Base-by-base conservation (phyloP, 2,797 vertebrate genomes). In the Crenuchus spilurus region DNA sequence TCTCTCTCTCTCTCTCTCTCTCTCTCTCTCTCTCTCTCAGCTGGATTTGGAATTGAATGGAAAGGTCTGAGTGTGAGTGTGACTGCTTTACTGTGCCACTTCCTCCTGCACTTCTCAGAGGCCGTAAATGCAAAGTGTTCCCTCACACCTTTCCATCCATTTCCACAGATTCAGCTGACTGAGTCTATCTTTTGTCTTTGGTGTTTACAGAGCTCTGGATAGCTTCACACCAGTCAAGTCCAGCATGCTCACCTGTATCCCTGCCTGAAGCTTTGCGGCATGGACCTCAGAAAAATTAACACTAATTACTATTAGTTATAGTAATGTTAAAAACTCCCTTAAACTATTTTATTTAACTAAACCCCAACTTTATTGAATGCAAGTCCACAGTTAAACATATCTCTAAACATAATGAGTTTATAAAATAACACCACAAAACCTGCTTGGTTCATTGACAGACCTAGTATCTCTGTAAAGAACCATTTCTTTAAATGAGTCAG, bases 71-170 rank as follows among this genome's bases (percentile, higher is more conserved):
- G 66, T 87, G 61, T 84, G 86, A 86, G 90, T 89, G 86, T 48
- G 89, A 89, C 89, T 88, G 84, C 78, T 93, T 92, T 91, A 92
- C 88, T 90, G 72, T 87, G 18, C 80, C 84, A 91, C 88, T 91
- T 93, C 91, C 91, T 91, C 41, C 72, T 24, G 48, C 71, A 18
- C 70, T 70, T 33, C 71, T 68, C 63, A 46, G 30, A 71, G 75
- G 75, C 64, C 70, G 14, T 84, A 84, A 84, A 84, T 68, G 66
- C 78, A 70, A 70, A 84, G 75, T 66, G 60, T 44, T 83, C 85
- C 88, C 88, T 93, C 89, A 86, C 92, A 92, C 90, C 89, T 91
- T 87, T 86, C 79, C 85, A 90, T 87, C 84, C n/a, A n/a, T n/a
- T n/a, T n/a, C 84, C 84, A 46, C 80, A 88, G 86, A 91, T 88